Percentiles rank a stretch among this genome's conserved stretches.
Evolutionary conservation across 1,140 invertebrate species (phyloP).

Genomic region (Mesaphorura yosii): DNA sequence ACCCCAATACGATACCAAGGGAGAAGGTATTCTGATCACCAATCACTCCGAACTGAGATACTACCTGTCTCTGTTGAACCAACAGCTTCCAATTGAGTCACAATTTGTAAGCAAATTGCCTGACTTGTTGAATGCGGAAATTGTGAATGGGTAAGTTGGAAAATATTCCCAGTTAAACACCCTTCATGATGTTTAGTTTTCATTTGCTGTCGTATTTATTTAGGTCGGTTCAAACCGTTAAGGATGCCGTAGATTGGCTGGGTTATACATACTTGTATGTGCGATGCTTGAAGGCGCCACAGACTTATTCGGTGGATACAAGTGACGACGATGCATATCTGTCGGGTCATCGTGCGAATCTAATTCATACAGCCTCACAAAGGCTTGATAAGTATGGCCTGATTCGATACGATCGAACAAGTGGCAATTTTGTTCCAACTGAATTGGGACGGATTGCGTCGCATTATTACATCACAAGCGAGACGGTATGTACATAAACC

Average conservation of each 20-base stretch:
- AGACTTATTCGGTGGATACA: constrained; percentile 22
- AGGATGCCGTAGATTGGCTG: constrained; percentile 89
- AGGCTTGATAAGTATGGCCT: constrained; percentile 81
- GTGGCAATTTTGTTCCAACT: constrained; percentile 82
- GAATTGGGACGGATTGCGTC: constrained; percentile 95
- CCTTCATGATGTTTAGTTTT: not conserved
- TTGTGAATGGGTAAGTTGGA: constrained; percentile 81
- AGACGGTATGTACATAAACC: constrained; percentile 47
- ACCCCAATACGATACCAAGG: constrained; percentile 97
- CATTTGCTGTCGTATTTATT: not conserved
- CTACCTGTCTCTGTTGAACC: constrained; percentile 93
- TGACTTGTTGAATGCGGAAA: constrained; percentile 96
- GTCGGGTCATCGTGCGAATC: constrained; percentile 63
- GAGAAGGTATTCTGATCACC: constrained; percentile 96
- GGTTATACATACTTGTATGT: constrained; percentile 97
- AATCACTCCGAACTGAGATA: constrained; percentile 98
- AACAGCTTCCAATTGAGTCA: constrained; percentile 83
- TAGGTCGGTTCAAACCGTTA: constrained; percentile 68
- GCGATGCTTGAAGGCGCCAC: constrained; percentile 34
- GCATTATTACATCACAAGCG: constrained; percentile 95
- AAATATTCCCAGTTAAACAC: not conserved
- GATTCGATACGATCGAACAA: constrained; percentile 91
- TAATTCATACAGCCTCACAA: constrained; percentile 92
- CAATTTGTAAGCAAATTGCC: constrained; percentile 74
- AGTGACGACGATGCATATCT: constrained; percentile 24